phyloP scores from a whole-genome alignment of 2,113 vertebrate species.

The Pseudonaja textilis region DNA sequence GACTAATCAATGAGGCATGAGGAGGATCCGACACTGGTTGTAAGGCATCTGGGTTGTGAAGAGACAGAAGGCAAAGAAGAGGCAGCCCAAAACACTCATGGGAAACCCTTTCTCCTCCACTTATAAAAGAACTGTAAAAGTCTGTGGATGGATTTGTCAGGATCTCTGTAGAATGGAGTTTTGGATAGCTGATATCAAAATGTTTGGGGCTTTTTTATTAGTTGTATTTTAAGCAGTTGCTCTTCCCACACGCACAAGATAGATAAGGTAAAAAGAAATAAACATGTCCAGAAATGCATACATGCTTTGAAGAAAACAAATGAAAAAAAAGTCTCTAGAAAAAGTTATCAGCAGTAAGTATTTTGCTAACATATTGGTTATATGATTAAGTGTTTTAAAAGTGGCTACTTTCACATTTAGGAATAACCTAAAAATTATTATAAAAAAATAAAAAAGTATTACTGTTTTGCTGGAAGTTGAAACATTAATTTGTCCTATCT shows the following conservation, averaged over 20 bases:
- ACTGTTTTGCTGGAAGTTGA: background rate
- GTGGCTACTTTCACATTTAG: background rate
- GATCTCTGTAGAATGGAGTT: background rate
- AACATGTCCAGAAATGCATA: background rate
- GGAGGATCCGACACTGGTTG: background rate
- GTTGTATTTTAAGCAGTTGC: background rate
- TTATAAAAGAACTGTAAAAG: constrained; percentile 25
- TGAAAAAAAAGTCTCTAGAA: background rate
- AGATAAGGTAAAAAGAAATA: background rate
- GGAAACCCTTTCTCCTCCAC: background rate
- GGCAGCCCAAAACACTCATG: background rate
- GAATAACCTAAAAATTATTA: background rate
- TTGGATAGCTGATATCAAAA: background rate
- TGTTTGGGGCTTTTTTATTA: background rate
- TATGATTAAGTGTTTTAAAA: background rate
- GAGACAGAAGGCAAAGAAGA: background rate
- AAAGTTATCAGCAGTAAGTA: background rate
- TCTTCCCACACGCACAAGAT: background rate
- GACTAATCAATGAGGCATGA: constrained; percentile 3
- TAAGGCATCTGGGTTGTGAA: constrained; percentile 18
- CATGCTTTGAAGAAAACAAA: background rate
- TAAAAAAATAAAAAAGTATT: too few relatives aligned
- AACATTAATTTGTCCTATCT: background rate
- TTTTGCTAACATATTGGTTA: background rate
- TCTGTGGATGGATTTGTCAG: background rate